phyloP scores from a whole-genome alignment of 2,797 vertebrate species.

The Scleropages formosus region DNA sequence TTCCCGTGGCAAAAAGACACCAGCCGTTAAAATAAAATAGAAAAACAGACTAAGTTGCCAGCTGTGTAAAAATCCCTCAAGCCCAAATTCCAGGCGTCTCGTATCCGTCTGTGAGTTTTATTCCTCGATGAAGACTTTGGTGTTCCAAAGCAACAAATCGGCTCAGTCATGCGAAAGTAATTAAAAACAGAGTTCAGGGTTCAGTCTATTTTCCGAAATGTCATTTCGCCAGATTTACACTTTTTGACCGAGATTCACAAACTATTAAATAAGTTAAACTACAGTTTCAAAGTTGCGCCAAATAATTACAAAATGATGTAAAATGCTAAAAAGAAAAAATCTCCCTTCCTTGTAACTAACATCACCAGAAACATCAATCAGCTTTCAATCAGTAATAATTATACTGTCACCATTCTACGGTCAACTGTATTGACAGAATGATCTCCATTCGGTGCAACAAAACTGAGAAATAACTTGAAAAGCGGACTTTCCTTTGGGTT shows the following conservation, averaged over 20 bases:
- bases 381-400: not conserved
- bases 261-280: too few species aligned
- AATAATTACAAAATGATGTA: not conserved
- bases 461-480: slow-evolving; percentile 8
- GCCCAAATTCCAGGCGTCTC: not conserved
- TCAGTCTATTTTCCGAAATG: not conserved
- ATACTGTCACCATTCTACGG: not conserved
- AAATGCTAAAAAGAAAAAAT: too few species aligned
- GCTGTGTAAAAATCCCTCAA: not conserved
- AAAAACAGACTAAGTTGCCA: not conserved
- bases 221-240: not conserved
- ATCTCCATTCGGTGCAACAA: not conserved
- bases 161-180: not conserved
- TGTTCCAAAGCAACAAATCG: not conserved
- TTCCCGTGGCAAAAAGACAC: slow-evolving; percentile 23
- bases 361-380: too few species aligned
- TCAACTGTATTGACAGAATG: not conserved
- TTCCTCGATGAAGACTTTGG: not conserved
- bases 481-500: not conserved
- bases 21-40: slow-evolving; percentile 8
- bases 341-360: too few species aligned
- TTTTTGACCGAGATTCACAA: too few species aligned
- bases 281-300: too few species aligned
- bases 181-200: not conserved
- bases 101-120: not conserved